phyloP scores from a whole-genome alignment of 2,113 vertebrate species.

The Spermophilus dauricus region DNA sequence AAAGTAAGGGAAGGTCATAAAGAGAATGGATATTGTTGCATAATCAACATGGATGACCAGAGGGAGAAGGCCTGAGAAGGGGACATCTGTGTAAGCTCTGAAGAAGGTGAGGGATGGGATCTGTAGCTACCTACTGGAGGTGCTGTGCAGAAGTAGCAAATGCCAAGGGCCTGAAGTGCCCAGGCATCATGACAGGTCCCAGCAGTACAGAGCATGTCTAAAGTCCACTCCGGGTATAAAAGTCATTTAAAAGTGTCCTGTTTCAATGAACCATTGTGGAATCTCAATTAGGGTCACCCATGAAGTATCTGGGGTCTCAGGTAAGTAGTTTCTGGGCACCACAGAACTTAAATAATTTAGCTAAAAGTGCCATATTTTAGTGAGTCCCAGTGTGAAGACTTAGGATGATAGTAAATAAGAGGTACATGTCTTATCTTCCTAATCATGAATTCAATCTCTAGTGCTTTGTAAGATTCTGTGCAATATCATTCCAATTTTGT shows the following conservation, averaged over 20 bases:
- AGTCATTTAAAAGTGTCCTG: neutral
- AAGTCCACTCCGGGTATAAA: neutral
- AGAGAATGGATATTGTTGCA: neutral
- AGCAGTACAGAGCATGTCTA: neutral
- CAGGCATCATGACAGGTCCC: neutral
- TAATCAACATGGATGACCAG: neutral
- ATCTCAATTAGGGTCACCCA: neutral
- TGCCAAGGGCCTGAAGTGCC: neutral
- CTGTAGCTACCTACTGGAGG: fast-evolving
- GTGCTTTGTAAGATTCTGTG: neutral
- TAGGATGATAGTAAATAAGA: neutral
- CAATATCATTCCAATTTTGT: neutral
- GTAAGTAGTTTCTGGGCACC: neutral
- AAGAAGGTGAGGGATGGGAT: neutral
- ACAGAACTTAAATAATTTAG: neutral
- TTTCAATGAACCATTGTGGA: neutral
- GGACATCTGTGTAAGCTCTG: neutral
- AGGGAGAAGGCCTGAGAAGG: neutral
- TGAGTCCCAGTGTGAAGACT: neutral
- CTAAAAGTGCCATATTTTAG: neutral
- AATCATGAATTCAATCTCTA: neutral
- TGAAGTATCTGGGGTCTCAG: neutral
- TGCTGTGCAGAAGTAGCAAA: neutral
- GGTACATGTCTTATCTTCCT: neutral
- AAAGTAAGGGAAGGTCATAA: neutral